phyloP scores from a whole-genome alignment of 2,797 vertebrate species.

The Jordanella pulchra region DNA sequence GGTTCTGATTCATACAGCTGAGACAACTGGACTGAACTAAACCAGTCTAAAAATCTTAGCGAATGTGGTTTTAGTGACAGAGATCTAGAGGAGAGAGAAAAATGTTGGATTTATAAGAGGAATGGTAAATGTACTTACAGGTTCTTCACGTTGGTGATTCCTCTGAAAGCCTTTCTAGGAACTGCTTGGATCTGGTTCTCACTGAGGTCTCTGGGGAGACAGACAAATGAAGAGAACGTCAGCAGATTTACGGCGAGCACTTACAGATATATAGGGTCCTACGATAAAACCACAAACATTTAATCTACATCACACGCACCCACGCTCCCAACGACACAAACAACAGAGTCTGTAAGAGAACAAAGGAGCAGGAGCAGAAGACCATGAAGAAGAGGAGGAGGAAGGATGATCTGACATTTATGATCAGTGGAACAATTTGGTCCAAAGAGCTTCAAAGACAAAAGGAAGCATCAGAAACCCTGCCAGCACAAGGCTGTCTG shows the following conservation, averaged over 20 bases:
- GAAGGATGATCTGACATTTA: constrained; percentile 75
- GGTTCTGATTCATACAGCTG: too few relatives aligned
- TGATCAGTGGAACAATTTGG: constrained; percentile 72
- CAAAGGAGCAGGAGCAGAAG: constrained; percentile 40
- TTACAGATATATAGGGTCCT: constrained; percentile 42
- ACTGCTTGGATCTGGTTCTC: constrained; percentile 98
- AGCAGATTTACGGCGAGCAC: constrained; percentile 43
- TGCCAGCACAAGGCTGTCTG: constrained; percentile 45
- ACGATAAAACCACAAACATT: constrained; percentile 56
- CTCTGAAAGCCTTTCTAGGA: constrained; percentile 96
- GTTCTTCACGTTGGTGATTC: constrained; percentile 96
- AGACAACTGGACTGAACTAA: too few relatives aligned
- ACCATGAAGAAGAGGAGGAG: constrained; percentile 24
- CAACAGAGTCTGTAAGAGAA: constrained; percentile 46
- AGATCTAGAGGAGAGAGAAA: not conserved
- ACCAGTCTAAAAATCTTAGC: too few relatives aligned
- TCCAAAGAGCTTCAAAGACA: constrained; percentile 74
- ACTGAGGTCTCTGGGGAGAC: constrained; percentile 89
- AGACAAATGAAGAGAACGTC: constrained; percentile 40
- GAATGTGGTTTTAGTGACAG: not conserved
- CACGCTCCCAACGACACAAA: constrained; percentile 8
- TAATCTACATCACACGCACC: constrained; percentile 25
- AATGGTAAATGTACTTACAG: constrained; percentile 84
- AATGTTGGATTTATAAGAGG: not conserved
- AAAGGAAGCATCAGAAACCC: constrained; percentile 57